These are phyloP conservation scores for Parnassius smintheus DNA, from an alignment of 2,888 invertebrate species.

Conservation along the genomic window DNA sequence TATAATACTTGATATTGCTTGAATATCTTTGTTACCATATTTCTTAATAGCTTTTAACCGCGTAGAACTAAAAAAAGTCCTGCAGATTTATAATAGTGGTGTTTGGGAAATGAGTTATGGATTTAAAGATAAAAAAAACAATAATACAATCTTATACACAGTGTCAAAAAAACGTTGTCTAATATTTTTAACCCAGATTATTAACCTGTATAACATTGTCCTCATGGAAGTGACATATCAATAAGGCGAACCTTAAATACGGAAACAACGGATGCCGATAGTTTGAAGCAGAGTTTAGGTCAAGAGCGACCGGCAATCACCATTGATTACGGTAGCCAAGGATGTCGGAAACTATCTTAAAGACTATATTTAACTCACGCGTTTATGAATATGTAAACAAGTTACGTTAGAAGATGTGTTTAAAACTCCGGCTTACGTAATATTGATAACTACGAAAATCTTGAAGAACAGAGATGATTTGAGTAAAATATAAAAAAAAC, in stretches of 20 bases:
- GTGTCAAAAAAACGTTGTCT: background rate
- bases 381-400: constrained; percentile 22
- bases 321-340: constrained; percentile 49
- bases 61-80: no score
- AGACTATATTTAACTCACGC: constrained; percentile 31
- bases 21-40: no score
- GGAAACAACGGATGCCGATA: constrained; percentile 29
- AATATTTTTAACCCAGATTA: no score
- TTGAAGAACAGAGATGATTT: no score
- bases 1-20: no score
- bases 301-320: constrained; percentile 61
- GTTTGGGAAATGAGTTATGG: background rate
- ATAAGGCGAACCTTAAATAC: constrained; percentile 20
- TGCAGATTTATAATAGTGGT: no score
- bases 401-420: constrained; percentile 15
- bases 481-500: no score
- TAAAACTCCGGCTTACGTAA: constrained; percentile 12
- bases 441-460: constrained; percentile 4
- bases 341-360: constrained; percentile 48
- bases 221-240: background rate
- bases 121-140: background rate
- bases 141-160: background rate
- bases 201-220: background rate
- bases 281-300: constrained; percentile 47
- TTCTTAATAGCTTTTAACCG: no score